Percentiles rank a stretch among this genome's conserved stretches.
Conservation (phyloP, 2,888 invertebrate genomes). For the Dryococelus australis region DNA sequence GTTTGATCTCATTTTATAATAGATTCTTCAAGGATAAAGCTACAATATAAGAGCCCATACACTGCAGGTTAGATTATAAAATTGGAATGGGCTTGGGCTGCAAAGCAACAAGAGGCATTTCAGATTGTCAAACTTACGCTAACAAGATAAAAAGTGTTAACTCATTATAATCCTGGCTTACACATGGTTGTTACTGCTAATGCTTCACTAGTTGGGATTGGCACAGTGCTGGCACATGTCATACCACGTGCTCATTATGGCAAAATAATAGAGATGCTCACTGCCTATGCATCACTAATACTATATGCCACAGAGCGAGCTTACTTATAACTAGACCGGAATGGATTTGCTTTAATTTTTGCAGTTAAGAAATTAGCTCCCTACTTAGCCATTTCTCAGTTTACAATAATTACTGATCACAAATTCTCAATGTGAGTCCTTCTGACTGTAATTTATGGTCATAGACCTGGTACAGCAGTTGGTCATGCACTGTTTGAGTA, state of each 20-base stretch:
- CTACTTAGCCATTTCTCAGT: neutral
- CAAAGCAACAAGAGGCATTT: neutral
- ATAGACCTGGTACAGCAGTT: neutral
- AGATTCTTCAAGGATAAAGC: neutral
- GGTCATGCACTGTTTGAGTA: neutral
- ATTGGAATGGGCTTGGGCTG: neutral
- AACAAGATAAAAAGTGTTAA: neutral
- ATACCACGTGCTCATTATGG: neutral
- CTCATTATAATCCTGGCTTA: neutral
- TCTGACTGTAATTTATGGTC: neutral
- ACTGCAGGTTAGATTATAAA: neutral
- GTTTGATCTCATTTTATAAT: neutral
- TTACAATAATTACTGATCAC: neutral
- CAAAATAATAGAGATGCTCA: neutral
- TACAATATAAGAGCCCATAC: neutral
- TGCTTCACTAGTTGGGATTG: neutral
- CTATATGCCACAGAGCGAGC: neutral
- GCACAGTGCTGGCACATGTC: neutral
- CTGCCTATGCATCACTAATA: neutral
- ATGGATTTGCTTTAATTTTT: neutral
- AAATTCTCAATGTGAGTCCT: too few species aligned
- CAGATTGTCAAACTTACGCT: neutral
- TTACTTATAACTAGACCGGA: neutral
- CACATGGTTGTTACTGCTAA: neutral
- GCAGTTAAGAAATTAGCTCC: neutral